These are phyloP conservation scores for Sebastolobus alascanus DNA, from an alignment of 2,797 vertebrate species.

Conservation along the genomic window DNA sequence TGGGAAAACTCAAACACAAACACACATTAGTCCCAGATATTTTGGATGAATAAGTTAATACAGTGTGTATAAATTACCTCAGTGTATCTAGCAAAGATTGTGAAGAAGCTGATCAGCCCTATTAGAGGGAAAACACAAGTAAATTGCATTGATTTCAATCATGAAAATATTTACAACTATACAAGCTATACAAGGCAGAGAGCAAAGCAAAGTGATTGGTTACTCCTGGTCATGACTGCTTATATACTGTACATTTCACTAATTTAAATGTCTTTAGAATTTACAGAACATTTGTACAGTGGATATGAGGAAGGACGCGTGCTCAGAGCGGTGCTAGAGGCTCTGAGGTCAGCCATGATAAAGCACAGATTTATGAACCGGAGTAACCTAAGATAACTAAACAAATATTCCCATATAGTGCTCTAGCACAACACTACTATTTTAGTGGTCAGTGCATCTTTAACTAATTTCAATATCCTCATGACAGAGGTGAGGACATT, in stretches of 20 bases:
- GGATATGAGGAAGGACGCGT: background rate
- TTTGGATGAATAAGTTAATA: conserved; percentile 28
- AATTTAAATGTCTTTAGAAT: conserved; percentile 25
- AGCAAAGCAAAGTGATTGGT: conserved; percentile 27
- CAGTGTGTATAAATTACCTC: conserved; percentile 37
- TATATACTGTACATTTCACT: conserved; percentile 40
- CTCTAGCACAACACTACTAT: background rate
- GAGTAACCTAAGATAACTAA: background rate
- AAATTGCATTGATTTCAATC: conserved; percentile 38
- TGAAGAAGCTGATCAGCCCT: conserved; percentile 37
- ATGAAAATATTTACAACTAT: conserved; percentile 68
- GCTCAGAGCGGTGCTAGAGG: background rate
- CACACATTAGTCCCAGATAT: conserved; percentile 26
- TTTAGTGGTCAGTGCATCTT: background rate
- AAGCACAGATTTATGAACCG: conserved; percentile 18
- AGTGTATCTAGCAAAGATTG: conserved; percentile 27
- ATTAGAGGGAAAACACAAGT: conserved; percentile 25
- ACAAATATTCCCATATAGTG: background rate
- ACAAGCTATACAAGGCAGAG: conserved; percentile 50
- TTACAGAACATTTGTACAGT: conserved; percentile 33
- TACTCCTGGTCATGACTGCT: conserved; percentile 16
- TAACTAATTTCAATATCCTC: background rate
- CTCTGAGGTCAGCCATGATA: background rate
- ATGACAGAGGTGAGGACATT: background rate
- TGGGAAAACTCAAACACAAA: background rate